These are phyloP conservation scores for Ageneiosus marmoratus DNA, from an alignment of 2,113 vertebrate species.

Conservation along the genomic window DNA sequence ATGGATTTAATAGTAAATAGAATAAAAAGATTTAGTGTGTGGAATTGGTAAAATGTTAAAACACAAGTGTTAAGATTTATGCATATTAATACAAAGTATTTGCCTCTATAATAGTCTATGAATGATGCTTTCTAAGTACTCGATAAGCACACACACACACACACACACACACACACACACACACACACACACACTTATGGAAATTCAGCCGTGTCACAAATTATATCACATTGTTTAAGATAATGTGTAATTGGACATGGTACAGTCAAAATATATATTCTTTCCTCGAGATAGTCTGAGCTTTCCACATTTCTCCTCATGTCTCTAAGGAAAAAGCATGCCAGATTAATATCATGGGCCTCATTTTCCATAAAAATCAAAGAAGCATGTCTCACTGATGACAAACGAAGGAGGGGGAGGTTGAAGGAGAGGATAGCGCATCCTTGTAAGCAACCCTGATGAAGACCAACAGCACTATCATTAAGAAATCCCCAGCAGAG, in stretches of 20 bases:
- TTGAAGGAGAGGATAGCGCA: conserved; percentile 47
- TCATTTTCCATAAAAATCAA: conserved; percentile 46
- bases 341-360: conserved; percentile 52
- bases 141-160: not conserved
- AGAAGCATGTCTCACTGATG: conserved; percentile 46
- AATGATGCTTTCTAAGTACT: not conserved
- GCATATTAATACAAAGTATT: not conserved
- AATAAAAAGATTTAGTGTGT: not conserved
- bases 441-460: conserved; percentile 31
- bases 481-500: conserved; percentile 46
- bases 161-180: not conserved
- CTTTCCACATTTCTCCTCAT: conserved; percentile 35
- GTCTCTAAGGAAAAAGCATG: conserved; percentile 34
- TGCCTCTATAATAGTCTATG: not conserved
- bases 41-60: conserved; percentile 1
- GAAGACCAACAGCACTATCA: conserved; percentile 47
- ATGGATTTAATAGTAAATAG: not conserved
- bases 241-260: not conserved
- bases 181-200: not conserved
- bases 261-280: not conserved
- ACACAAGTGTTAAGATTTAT: not conserved
- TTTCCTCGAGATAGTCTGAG: not conserved
- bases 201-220: not conserved
- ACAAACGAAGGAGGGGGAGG: conserved; percentile 47
- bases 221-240: conserved; percentile 5